These are phyloP conservation scores for Acrossocheilus fasciatus DNA, from an alignment of 2,797 vertebrate genomes.

Conservation along the genomic window DNA sequence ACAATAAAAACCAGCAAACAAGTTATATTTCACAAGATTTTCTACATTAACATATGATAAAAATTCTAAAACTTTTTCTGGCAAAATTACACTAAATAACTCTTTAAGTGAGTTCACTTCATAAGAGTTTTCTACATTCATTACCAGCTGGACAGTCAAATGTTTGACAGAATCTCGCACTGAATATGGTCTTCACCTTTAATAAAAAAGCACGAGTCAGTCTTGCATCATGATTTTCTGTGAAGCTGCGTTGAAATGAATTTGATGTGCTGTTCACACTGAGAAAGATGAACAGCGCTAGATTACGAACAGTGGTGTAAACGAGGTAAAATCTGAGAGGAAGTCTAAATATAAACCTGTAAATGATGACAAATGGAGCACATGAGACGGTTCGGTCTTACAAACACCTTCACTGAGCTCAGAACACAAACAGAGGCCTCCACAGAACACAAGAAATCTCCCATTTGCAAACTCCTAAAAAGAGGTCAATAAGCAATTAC, in stretches of 20 bases:
- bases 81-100: too few relatives aligned
- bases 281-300: neutral
- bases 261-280: neutral
- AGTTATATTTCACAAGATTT: too few relatives aligned
- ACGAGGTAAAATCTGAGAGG: neutral
- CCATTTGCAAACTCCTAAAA: slow-evolving; percentile 54
- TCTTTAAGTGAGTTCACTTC: too few relatives aligned
- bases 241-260: neutral
- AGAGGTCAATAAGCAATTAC: slow-evolving; percentile 68
- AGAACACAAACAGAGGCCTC: slow-evolving; percentile 37
- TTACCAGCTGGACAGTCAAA: too few relatives aligned
- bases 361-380: neutral
- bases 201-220: too few relatives aligned
- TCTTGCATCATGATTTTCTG: neutral
- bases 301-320: neutral
- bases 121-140: too few relatives aligned
- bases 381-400: neutral
- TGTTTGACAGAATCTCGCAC: too few relatives aligned
- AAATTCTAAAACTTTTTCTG: too few relatives aligned
- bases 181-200: too few relatives aligned
- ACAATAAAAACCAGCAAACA: too few relatives aligned
- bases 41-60: too few relatives aligned
- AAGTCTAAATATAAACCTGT: neutral
- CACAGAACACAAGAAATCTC: slow-evolving; percentile 10
- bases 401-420: slow-evolving; percentile 19